Evolutionary conservation across 2,888 invertebrate species (phyloP).

Genomic region (Leptinotarsa juncta): DNA sequence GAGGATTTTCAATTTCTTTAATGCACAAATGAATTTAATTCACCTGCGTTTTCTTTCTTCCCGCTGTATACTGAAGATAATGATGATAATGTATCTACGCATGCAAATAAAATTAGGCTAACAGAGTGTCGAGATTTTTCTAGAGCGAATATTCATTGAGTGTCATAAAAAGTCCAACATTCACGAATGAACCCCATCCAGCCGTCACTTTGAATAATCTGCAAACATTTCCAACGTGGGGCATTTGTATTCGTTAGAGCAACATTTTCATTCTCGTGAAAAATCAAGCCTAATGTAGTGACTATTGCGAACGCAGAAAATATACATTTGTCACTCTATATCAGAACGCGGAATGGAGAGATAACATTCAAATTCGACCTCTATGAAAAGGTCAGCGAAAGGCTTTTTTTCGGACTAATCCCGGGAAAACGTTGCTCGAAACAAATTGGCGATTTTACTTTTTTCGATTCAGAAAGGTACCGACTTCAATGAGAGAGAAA

Average conservation of each 20-base stretch:
- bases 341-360: background rate
- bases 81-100: background rate
- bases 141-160: constrained; percentile 3
- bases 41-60: too few relatives aligned
- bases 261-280: constrained; percentile 34
- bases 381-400: background rate
- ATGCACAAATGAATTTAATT: too few relatives aligned
- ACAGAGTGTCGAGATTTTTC: constrained; percentile 10
- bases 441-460: constrained; percentile 1
- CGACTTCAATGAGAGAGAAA: background rate
- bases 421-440: constrained; percentile 1
- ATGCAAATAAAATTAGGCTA: constrained; percentile 12
- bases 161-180: constrained; percentile 11
- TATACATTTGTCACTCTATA: constrained; percentile 17
- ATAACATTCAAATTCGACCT: constrained; percentile 16
- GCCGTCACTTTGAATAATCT: constrained; percentile 14
- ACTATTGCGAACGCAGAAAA: constrained; percentile 27
- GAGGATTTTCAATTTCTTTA: too few relatives aligned
- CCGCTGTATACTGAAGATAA: background rate
- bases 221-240: constrained; percentile 25
- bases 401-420: background rate
- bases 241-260: constrained; percentile 35
- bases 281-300: constrained; percentile 35
- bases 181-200: constrained; percentile 9
- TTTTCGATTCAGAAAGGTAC: background rate